Evolutionary conservation across 2,797 vertebrate genomes (phyloP).

Genomic region (Sebastes nivosus): DNA sequence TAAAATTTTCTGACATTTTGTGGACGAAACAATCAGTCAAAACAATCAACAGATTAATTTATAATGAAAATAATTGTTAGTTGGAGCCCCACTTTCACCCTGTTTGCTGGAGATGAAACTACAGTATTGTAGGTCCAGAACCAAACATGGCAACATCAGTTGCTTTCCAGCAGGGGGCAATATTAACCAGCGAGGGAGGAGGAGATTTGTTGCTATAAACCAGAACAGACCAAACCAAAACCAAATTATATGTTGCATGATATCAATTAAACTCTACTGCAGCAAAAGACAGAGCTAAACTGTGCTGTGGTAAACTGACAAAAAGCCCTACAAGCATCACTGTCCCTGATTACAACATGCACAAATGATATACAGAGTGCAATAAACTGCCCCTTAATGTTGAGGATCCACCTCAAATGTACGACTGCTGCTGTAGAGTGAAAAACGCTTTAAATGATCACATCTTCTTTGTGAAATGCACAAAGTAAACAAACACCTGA

Average conservation of each 20-base stretch:
- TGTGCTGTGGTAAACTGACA: neutral
- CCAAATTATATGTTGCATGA: slow-evolving; percentile 1
- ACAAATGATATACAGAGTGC: neutral
- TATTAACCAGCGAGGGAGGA: slow-evolving; percentile 53
- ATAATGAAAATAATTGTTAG: neutral
- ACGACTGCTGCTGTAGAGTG: neutral
- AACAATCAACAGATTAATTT: neutral
- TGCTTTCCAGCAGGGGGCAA: slow-evolving; percentile 71
- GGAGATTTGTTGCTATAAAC: slow-evolving; percentile 22
- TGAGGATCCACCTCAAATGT: neutral
- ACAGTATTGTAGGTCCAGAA: neutral
- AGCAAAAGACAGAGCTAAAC: neutral
- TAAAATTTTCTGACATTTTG: neutral
- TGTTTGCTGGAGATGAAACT: neutral
- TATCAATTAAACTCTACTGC: slow-evolving; percentile 5
- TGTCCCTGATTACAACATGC: neutral
- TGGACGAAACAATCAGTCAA: neutral
- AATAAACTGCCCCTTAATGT: slow-evolving; percentile 4
- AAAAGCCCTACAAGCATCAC: neutral
- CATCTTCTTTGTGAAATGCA: neutral
- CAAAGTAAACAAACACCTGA: slow-evolving; percentile 29
- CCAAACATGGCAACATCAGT: neutral
- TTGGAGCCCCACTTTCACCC: neutral
- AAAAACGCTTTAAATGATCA: slow-evolving; percentile 2
- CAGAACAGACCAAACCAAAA: neutral